Base-by-base conservation (phyloP, 1,140 invertebrate genomes). In the Drosophila nannoptera region DNA sequence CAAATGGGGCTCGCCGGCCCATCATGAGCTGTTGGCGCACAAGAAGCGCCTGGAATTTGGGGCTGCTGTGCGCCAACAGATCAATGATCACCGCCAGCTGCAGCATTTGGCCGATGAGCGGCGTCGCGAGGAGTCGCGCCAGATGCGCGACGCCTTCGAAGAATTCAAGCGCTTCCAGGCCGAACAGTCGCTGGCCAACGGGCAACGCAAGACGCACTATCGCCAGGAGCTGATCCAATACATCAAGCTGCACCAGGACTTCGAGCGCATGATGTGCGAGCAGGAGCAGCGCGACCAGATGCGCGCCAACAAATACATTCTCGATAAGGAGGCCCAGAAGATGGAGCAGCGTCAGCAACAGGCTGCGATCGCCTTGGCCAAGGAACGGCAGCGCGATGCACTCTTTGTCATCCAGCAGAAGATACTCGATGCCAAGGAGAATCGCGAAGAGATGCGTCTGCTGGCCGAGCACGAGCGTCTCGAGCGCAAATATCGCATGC, bases 401-500 rank as follows among this genome's bases (percentile, higher is more conserved):
- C 61, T 84, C 9, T 77, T 52, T 14, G 65, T 68, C 1, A 58
- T 75, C 0, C 81, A 84, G 16, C 77, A 86, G 11, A 86, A 86
- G 71, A 72, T 77, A 1, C 61, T 86, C 31, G 77, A 86, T 11
- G 70, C 81, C 12, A 77, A 75, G 50, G 69, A 49, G 12, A 86
- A 86, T 61, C 81, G 73, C 5, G 81, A 86, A n/a, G 77, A 86
- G 56, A 81, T 86, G 81, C 81, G 78, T 9, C 76, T 69, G 38
- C 55, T 86, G 0, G 73, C 82, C 16, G 81, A 86, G 31, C 74
- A 70, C 16, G 81, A 86, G 12, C 73, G 74, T 0, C 35, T 86
- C 2, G 81, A 86, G 64, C 68, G 81, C n/a, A 77, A 72, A 4
- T 86, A 86, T 53, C 66, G 81, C 29, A 16, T 75, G 7, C 56